Evolutionary conservation across 2,113 vertebrate species (phyloP).

Genomic region (Candoia aspera): DNA sequence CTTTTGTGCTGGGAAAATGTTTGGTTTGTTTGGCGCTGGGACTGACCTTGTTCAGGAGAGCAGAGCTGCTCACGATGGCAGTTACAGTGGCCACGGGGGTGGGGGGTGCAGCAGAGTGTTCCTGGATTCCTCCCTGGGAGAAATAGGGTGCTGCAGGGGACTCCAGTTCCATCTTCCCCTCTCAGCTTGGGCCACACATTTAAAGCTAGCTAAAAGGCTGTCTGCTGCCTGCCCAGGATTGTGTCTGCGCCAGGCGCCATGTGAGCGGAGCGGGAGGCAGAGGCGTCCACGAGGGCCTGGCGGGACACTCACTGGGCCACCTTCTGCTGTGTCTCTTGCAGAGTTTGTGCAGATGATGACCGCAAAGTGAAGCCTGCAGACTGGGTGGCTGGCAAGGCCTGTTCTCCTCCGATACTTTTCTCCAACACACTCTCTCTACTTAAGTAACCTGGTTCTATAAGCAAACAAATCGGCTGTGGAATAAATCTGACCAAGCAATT

Average conservation of each 20-base stretch:
- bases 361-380: conserved; percentile 81
- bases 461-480: conserved; percentile 72
- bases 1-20: background rate
- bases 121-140: too few species aligned
- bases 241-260: background rate
- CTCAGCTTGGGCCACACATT: background rate
- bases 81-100: background rate
- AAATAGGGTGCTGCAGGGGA: background rate
- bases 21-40: rapidly evolving
- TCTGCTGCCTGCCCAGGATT: too few species aligned
- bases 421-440: conserved; percentile 65
- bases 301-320: background rate
- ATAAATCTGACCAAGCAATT: conserved; percentile 79
- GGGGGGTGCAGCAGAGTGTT: background rate
- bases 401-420: conserved; percentile 80
- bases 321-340: conserved; percentile 53
- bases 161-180: background rate
- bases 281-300: background rate
- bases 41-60: background rate
- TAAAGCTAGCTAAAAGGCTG: background rate
- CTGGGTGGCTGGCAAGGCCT: conserved; percentile 72
- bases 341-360: conserved; percentile 97
- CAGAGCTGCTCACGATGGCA: background rate
- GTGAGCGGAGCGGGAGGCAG: background rate
- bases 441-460: conserved; percentile 76